Evolutionary conservation across 2,888 invertebrate genomes (phyloP).

Genomic region (Nephrotoma appendiculata): DNA sequence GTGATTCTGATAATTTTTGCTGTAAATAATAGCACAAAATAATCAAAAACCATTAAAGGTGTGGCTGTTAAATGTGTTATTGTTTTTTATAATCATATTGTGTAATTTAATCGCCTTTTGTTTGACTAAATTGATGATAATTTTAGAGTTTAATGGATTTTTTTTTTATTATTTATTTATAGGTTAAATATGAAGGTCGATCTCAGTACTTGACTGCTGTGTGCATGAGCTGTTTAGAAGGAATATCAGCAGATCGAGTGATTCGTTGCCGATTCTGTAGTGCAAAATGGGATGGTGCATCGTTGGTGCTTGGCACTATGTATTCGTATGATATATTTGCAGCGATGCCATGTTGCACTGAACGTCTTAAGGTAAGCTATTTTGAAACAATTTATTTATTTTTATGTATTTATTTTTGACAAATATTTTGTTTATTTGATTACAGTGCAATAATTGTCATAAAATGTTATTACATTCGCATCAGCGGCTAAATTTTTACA

Average conservation of each 20-base stretch:
- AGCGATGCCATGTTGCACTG: slow-evolving; percentile 89
- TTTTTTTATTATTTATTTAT: slow-evolving; percentile 20
- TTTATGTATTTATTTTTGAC: not conserved
- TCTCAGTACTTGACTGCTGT: slow-evolving; percentile 84
- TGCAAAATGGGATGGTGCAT: slow-evolving; percentile 83
- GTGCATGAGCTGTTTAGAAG: slow-evolving; percentile 88
- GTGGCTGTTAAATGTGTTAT: not conserved
- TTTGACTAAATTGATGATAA: not conserved
- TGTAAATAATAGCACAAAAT: not conserved
- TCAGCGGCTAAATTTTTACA: slow-evolving; percentile 79
- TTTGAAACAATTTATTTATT: not conserved
- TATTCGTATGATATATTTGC: slow-evolving; percentile 98
- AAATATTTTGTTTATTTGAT: not conserved
- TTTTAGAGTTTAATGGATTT: not conserved
- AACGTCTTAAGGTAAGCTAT: slow-evolving; percentile 65
- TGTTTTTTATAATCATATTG: not conserved
- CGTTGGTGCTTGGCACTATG: slow-evolving; percentile 91
- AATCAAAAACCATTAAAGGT: not conserved
- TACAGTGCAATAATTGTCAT: slow-evolving; percentile 85
- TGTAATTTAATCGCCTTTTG: not conserved
- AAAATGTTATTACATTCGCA: slow-evolving; percentile 76
- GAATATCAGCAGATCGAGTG: slow-evolving; percentile 55
- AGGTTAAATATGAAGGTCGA: slow-evolving; percentile 85
- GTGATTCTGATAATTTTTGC: not conserved
- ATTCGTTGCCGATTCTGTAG: slow-evolving; percentile 71